phyloP scores from a whole-genome alignment of 1,140 invertebrate genomes.

The Orius insidiosus region DNA sequence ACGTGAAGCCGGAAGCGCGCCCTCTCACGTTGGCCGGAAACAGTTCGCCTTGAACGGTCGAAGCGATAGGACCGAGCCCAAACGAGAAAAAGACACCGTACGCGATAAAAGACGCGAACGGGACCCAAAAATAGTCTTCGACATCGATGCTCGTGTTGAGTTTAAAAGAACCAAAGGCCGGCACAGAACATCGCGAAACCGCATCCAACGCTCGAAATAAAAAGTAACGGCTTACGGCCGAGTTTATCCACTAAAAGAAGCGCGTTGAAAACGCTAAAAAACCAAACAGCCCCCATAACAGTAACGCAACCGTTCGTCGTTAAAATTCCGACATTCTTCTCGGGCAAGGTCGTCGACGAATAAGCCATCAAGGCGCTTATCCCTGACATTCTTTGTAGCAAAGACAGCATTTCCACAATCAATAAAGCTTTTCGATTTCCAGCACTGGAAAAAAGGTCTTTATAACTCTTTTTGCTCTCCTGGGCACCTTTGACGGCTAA shows the following conservation, averaged over 20 bases:
- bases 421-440: constrained; percentile 12
- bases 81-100: constrained; percentile 23
- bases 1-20: constrained; percentile 35
- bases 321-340: constrained; percentile 1
- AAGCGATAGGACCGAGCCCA: constrained; percentile 26
- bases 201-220: constrained; percentile 21
- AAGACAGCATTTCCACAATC: constrained; percentile 12
- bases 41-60: constrained; percentile 26
- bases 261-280: constrained; percentile 11
- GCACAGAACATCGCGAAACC: constrained; percentile 23
- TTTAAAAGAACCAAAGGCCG: constrained; percentile 30
- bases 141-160: constrained; percentile 18
- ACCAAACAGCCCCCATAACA: constrained; percentile 9
- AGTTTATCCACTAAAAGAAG: constrained; percentile 25
- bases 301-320: constrained; percentile 11
- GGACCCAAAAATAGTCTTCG: constrained; percentile 26
- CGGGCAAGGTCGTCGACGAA: constrained; percentile 13
- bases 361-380: constrained; percentile 14
- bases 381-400: constrained; percentile 11
- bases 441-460: constrained; percentile 8
- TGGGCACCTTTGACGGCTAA: constrained; percentile 2
- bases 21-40: constrained; percentile 26
- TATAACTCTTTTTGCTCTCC: not conserved
- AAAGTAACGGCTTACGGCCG: constrained; percentile 24
- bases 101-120: constrained; percentile 21